These are phyloP conservation scores for Kradibia gibbosae DNA, from an alignment of 1,140 invertebrate genomes.

Conservation along the genomic window DNA sequence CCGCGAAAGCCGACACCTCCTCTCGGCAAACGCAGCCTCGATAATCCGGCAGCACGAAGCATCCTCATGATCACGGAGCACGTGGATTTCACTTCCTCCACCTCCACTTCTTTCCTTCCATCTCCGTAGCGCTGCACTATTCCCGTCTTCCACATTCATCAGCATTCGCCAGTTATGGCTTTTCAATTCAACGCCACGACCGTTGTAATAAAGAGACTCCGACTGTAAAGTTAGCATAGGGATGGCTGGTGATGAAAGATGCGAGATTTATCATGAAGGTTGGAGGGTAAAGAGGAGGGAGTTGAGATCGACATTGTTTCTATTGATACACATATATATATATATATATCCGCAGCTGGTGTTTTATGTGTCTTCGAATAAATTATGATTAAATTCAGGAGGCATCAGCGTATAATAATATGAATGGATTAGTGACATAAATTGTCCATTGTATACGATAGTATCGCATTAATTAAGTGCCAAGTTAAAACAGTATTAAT, in stretches of 20 bases:
- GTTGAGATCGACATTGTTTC: too few relatives aligned
- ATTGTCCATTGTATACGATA: background rate
- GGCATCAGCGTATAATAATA: background rate
- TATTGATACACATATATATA: background rate
- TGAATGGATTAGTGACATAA: background rate
- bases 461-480: background rate
- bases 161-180: background rate
- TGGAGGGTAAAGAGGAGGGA: too few relatives aligned
- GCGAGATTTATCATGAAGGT: too few relatives aligned
- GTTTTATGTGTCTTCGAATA: background rate
- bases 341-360: background rate
- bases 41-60: background rate
- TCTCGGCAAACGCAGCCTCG: background rate
- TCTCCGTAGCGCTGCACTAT: background rate
- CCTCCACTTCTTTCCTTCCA: background rate
- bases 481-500: background rate
- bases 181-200: background rate
- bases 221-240: too few relatives aligned
- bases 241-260: too few relatives aligned
- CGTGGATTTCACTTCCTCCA: background rate
- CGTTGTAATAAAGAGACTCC: background rate
- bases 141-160: background rate
- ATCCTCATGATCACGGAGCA: background rate
- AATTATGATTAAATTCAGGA: background rate
- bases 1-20: too few relatives aligned